Conservation (phyloP, 1,140 invertebrate species). For the Drosophila serrata region DNA sequence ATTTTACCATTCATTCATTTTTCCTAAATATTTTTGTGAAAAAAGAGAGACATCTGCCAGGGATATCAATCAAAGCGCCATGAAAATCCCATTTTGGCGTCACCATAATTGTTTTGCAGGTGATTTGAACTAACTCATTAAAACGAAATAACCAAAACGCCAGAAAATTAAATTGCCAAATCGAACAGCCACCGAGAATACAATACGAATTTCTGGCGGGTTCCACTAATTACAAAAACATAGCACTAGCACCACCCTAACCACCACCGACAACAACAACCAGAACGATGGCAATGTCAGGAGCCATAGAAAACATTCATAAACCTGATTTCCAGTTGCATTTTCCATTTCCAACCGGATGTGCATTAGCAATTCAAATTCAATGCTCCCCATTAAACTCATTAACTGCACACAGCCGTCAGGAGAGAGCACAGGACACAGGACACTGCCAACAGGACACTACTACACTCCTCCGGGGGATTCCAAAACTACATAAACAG, state of each 20-base stretch:
- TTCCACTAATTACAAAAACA: conserved; percentile 54
- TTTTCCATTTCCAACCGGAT: conserved; percentile 63
- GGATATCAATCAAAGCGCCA: conserved; percentile 37
- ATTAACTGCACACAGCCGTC: conserved; percentile 78
- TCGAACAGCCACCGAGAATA: conserved; percentile 12
- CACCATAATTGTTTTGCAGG: conserved; percentile 50
- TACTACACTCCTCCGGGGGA: conserved; percentile 12
- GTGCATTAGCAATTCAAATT: conserved; percentile 83
- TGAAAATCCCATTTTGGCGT: conserved; percentile 32
- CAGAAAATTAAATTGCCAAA: conserved; percentile 53
- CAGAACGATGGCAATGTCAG: conserved; percentile 9
- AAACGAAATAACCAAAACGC: conserved; percentile 44
- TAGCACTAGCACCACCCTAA: conserved; percentile 14
- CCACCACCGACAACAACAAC: conserved; percentile 10
- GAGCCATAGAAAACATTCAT: conserved; percentile 61
- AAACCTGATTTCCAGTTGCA: conserved; percentile 72
- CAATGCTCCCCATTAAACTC: conserved; percentile 79
- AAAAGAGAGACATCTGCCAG: conserved; percentile 33
- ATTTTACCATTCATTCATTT: conserved; percentile 6
- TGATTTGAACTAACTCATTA: conserved; percentile 50
- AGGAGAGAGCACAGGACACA: conserved; percentile 17
- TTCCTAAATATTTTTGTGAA: background rate
- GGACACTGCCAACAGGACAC: conserved; percentile 16
- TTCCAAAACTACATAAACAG: conserved; percentile 39
- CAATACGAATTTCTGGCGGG: conserved; percentile 30